phyloP scores from a whole-genome alignment of 1,140 invertebrate genomes.

The Micrasema longulum region DNA sequence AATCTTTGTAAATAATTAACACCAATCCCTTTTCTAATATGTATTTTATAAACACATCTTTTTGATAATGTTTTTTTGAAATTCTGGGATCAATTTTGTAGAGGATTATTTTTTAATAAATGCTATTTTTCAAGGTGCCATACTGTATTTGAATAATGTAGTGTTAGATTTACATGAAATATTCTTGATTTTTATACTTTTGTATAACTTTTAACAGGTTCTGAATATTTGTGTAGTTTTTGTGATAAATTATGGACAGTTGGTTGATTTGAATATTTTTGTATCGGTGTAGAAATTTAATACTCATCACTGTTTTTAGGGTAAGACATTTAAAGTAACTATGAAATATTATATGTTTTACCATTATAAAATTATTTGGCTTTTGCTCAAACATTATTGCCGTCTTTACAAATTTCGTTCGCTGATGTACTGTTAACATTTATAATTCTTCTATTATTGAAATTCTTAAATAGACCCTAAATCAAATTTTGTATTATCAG shows the following conservation, averaged over 20 bases:
- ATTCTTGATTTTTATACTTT: constrained; percentile 36
- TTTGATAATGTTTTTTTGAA: constrained; percentile 23
- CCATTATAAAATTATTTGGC: no score
- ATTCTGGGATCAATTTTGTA: constrained; percentile 46
- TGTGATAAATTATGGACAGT: constrained; percentile 21
- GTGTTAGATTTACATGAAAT: constrained; percentile 12
- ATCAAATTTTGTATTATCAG: no score
- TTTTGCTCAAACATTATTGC: no score
- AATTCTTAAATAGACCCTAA: no score
- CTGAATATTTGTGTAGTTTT: constrained; percentile 20
- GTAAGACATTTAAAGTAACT: no score
- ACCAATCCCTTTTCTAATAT: neutral
- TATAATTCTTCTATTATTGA: no score
- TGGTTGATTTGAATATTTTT: constrained; percentile 16
- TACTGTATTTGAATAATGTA: constrained; percentile 27
- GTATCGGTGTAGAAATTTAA: constrained; percentile 27
- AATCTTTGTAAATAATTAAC: no score
- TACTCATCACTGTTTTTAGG: neutral
- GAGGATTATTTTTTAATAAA: constrained; percentile 16
- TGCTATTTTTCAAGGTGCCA: constrained; percentile 52
- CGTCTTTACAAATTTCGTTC: no score
- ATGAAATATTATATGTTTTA: no score
- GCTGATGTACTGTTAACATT: no score
- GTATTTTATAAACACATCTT: neutral
- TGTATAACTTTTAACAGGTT: constrained; percentile 30